Base-by-base conservation (phyloP, 92 coral and sea anemone genomes). In the Actinostola sp. region DNA sequence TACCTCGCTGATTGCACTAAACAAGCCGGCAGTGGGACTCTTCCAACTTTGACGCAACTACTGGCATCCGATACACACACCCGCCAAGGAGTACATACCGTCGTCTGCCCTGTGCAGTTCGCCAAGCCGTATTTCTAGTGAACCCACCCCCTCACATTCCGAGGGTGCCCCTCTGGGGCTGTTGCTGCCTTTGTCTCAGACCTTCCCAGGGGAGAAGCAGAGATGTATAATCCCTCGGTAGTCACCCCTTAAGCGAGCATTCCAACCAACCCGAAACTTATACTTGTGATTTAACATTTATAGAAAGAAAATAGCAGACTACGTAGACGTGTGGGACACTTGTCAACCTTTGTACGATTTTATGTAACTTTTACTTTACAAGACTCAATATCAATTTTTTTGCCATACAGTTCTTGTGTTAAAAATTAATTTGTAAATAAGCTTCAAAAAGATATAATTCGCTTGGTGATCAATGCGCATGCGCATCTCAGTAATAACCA, bases 141-240 rank as follows among this genome's bases (percentile, higher is more conserved):
- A 80, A 65, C 86, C 89, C 94, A 89, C 91, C 89, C 68, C 86
- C 95, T 84, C 93, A 66, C 14, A 53, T 93, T 93, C 65, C 56
- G 91, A 93, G 93, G 87, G 52, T 76, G 86, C 73, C 93, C 98
- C 13, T 86, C 98, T 84, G 46, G 97, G 78, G 79, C 92, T 14
- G 50, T 70, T 26, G 10, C 63, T 82, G 88, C 97, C 95, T 94
- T 73, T 83, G 88, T 94, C 98, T 94, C 98, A 91, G 98, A 94
- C 98, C 98, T 94, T 94, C 98, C 98, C 98, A 94, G 85, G 96
- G 98, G 98, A 67, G 45, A n/a, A 71, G 97, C 96, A 89, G 97
- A 84, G 84, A 73, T 61, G 76, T 51, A 29, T 10, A 28, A 52
- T 70, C 84, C 98, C 96, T 75, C 98, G 98, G 62, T 56, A 68